phyloP scores from a whole-genome alignment of 2,888 invertebrate species.

The Rhagonycha fulva region DNA sequence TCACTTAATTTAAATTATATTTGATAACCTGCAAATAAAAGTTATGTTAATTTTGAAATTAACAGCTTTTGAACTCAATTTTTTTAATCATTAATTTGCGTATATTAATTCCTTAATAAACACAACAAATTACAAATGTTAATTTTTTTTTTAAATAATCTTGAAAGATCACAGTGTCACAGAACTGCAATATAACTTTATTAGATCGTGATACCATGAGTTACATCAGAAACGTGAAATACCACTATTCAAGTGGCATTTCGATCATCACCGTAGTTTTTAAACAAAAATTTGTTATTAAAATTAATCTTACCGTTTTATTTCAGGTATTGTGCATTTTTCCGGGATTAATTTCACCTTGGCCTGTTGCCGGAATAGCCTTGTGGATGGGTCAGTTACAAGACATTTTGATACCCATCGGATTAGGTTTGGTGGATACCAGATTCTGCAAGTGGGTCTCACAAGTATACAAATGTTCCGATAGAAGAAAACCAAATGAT shows the following conservation, averaged over 20 bases:
- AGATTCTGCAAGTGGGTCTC: conserved; percentile 62
- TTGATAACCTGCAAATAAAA: too few relatives aligned
- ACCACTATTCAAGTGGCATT: not conserved
- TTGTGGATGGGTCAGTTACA: conserved; percentile 63
- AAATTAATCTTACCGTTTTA: conserved; percentile 1
- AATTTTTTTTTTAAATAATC: not conserved
- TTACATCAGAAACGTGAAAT: not conserved
- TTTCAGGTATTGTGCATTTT: conserved; percentile 59
- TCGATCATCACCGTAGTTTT: not conserved
- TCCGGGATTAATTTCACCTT: conserved; percentile 57
- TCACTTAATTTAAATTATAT: too few relatives aligned
- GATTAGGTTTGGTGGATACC: conserved; percentile 62
- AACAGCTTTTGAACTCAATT: too few relatives aligned
- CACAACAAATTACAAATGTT: not conserved
- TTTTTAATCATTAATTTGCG: too few relatives aligned
- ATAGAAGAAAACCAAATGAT: conserved; percentile 46
- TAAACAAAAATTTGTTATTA: not conserved
- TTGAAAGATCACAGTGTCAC: not conserved
- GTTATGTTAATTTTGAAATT: too few relatives aligned
- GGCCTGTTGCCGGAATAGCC: conserved; percentile 60
- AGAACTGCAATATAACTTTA: not conserved
- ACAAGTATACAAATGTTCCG: conserved; percentile 56
- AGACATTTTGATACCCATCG: conserved; percentile 61
- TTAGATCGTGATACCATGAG: not conserved
- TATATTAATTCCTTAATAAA: not conserved